Base-by-base conservation (phyloP, 2,888 invertebrate genomes). In the Kryphioiulus occultus region DNA sequence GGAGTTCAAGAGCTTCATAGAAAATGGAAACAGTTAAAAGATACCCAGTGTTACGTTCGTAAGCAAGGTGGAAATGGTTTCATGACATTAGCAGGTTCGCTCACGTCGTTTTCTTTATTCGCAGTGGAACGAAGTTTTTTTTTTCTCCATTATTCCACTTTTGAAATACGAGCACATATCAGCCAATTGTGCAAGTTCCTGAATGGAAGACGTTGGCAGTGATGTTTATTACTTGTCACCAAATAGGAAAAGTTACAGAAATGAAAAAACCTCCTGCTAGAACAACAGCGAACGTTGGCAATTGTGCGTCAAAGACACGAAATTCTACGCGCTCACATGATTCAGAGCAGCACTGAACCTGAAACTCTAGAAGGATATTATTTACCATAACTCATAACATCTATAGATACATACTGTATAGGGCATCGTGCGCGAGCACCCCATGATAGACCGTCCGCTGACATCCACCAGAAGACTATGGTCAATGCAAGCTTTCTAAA, bases 121-220 rank as follows among this genome's bases (percentile, higher is more conserved):
- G 26, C 68, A 26, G 26, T 68, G 68, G 68, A 26, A 68, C 26
- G 22, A 4, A 0, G 22, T 9, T 22, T 4, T 47, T 39, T 68
- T 19, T 68, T 22, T n/a, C n/a, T n/a, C n/a, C 26, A 68, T 68
- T 68, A 68, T 68, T 68, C 19, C 26, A 68, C 26, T 68, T 68
- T 68, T 68, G 68, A 68, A 68, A 68, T 68, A n/a, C n/a, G n/a
- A n/a, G n/a, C n/a, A n/a, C n/a, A 68, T 68, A 68, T 68, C 68
- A 59, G 59, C 59, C 59, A 68, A 22, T 26, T 68, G 68, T 68
- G 10, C 68, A 10, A 68, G 22, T 47, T 68, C 68, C 68, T 68
- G 68, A 68, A 68, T 68, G 26, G 68, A 68, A 68, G 68, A 26
- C 68, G 68, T 22, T 68, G 68, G 68, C 68, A 68, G 68, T 68